Base-by-base conservation (phyloP, 2,797 vertebrate species). In the Sarcophilus harrisii region DNA sequence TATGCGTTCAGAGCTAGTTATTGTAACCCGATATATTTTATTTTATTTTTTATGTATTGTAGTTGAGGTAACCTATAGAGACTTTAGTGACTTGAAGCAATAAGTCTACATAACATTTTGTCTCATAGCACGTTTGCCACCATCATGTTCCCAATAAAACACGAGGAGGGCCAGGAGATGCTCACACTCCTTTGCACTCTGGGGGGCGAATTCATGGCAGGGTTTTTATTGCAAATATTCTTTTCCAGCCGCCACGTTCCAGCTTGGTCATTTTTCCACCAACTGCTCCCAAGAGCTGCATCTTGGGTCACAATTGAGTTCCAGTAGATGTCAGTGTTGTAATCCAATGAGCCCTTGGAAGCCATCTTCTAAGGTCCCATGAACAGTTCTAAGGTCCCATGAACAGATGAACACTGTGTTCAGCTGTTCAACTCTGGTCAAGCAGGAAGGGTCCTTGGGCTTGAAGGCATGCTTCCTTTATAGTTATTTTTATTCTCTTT, bases 311-410 rank as follows among this genome's bases (percentile, higher is more conserved):
- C 87, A 28, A 13, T 0, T 10, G 9, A 81, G 89, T 45, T 97
- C 98, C 98, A 98, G 97, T 97, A 98, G 98, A 96, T 97, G 98
- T 98, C 98, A 98, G 95, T 97, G 95, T 98, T 97, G 98, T 90
- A 32, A 92, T 96, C 96, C 66, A 32, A 62, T 95, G 92, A 18
- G 54, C 87, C 92, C 57, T 55, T 30, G 27, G 49, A 96, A 96
- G 45, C 14, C 55, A 90, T 94, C 57, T 13, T n/a, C 3, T 1
- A 32, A n/a, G 5, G 58, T 18, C 90, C 81, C 38, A 28, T 54
- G 91, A 49, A 55, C 92, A 60, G 73, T 13, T n/a, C 3, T 1
- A 32, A n/a, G 5, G 58, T 18, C 90, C 81, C 38, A 28, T 54
- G 91, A 49, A 55, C 92, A 60, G 73, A 93, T 90, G 87, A 58